Evolutionary conservation across 2,888 invertebrate species (phyloP).

Genomic region (Lypha dubia): DNA sequence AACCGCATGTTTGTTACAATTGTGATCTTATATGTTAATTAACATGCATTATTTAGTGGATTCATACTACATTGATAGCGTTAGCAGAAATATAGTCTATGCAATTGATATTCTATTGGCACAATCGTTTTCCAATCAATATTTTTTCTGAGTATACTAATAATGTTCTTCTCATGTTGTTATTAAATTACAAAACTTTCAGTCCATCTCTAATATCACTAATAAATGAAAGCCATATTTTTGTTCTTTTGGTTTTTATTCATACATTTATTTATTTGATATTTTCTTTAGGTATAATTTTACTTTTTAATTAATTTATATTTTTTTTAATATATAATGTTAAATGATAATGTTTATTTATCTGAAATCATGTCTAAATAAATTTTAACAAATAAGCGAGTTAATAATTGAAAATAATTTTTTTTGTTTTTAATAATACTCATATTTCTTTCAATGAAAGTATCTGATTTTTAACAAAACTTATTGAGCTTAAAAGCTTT

Average conservation of each 20-base stretch:
- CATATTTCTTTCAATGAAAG: background rate
- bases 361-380: constrained; percentile 73
- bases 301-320: constrained; percentile 22
- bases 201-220: background rate
- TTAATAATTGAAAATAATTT: constrained; percentile 70
- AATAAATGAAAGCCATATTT: background rate
- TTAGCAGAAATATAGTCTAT: too few species aligned
- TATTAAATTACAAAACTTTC: background rate
- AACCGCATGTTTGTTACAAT: too few species aligned
- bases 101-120: too few species aligned
- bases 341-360: too few species aligned
- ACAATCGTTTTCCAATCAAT: too few species aligned
- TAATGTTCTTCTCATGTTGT: too few species aligned
- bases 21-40: too few species aligned
- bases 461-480: background rate
- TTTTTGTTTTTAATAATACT: background rate
- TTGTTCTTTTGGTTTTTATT: constrained; percentile 54
- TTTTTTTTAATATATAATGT: constrained; percentile 41
- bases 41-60: too few species aligned
- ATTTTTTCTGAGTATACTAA: too few species aligned
- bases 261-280: constrained; percentile 70
- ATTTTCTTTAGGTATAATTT: constrained; percentile 61
- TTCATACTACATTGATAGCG: too few species aligned
- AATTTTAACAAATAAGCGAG: constrained; percentile 82
- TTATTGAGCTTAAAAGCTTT: background rate